Evolutionary conservation across 2,113 vertebrate genomes (phyloP), one percentile per base, ranked within the genome.

Genomic region (Pseudorectes ferrugineus): DNA sequence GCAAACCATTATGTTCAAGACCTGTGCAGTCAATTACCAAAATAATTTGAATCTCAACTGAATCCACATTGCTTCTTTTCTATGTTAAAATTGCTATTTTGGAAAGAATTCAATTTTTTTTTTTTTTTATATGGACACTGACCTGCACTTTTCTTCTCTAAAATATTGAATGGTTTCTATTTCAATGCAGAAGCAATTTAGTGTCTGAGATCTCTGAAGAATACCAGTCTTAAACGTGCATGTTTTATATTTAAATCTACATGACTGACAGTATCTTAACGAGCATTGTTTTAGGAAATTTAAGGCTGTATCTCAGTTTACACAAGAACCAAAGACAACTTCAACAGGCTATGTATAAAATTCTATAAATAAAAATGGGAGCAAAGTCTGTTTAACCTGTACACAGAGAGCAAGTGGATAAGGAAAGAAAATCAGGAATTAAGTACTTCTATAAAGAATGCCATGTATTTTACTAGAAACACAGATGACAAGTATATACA

Each of bases 251-350:
- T 81, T 36, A 45, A 75, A 48, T 33, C 57, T 85, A n/a, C 43
- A 26, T 21, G 42, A 73, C 38, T 58, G 71, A 89, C 43, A 86
- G 24, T 63, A 93, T 51, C 71, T 85, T 40, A 62, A 52, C 1
- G 6, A 88, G 51, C 40, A 28, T 35, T 51, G 35, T 36, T 28
- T 57, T 33, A 48, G 12, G 84, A 81, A 95, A 91, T 78, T 85
- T 98, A 98, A 98, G 98, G 97, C 98, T 95, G 97, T 97, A 97
- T 96, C 66, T 96, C 93, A 93, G 85, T 96, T 95, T 81, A 74
- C 49, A 61, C 45, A 78, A 80, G 49, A 93, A 79, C 40, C 74
- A 89, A 82, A 23, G 36, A 57, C 25, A 76, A 93, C 40, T 88
- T 89, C 52, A 95, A 94, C 42, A 86, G 36, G 74, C 62, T 78